Evolutionary conservation across 92 coral and sea anemone genomes (phyloP), one percentile per base, ranked within the genome.

Genomic region (Porites evermanni): DNA sequence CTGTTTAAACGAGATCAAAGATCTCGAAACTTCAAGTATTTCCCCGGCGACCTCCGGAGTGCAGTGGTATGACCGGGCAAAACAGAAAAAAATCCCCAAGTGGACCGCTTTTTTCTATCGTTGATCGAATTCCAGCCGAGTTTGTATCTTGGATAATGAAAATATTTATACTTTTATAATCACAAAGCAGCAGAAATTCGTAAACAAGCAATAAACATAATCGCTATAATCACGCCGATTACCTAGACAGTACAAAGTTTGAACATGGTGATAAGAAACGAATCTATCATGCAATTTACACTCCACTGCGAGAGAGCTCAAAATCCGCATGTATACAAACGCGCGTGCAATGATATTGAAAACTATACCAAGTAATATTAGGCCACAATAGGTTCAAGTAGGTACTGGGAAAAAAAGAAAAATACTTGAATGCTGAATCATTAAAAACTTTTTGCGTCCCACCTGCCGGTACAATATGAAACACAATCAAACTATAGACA

Each of bases 121-220:
- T 67, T 58, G 83, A 68, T 78, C 75, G 78, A 70, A 87, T 83
- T 71, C 91, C 86, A 23, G 92, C 89, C 68, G 85, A 59, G 93
- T 74, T 77, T 59, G 88, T 85, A 54, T 66, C 88, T 65, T 14
- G 56, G 77, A 38, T 72, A 90, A 92, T 87, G 84, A 94, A 88
- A 94, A 94, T 94, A 93, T 94, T 94, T 90, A 92, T 89, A 88
- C 92, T 92, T 90, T 72, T 87, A 63, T 79, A 90, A 89, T 89
- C 92, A 78, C 80, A 91, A 78, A 68, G 91, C 75, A 89, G 83
- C 91, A 94, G 84, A 91, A 94, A 83, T 91, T 86, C 95, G 86
- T 91, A 95, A 95, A 94, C 96, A 95, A 94, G 97, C 92, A 91
- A 94, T 95, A 94, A 91, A 78, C 90, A 76, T 94, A 88, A 94